Base-by-base conservation (phyloP, 2,888 invertebrate genomes). In the Ectemnius lituratus region DNA sequence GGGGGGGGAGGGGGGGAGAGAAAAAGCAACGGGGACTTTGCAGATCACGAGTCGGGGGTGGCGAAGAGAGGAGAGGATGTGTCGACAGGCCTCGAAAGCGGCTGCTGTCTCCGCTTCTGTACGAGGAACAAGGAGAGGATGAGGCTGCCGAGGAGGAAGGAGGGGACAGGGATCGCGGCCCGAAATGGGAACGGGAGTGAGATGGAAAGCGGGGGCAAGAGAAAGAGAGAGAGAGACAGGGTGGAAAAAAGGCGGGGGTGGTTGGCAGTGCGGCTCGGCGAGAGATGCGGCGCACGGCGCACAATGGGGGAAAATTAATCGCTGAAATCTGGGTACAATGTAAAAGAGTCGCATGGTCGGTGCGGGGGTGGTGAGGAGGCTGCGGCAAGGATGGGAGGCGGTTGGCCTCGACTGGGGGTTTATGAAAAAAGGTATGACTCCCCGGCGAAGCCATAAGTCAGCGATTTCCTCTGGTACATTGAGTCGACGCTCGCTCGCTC, bases 381-480 rank as follows among this genome's bases (percentile, higher is more conserved):
- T 11, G 37, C 1, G 11, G 37, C 37, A 11, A 8, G 37, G 37
- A 8, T 11, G 37, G 37, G 37, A 8, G 11, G 37, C 11, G 37
- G 37, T 37, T 37, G 37, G 37, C 37, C 37, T 84, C 81, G 82
- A 84, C 82, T 82, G 80, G 82, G 73, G 82, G 83, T 86, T 87
- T 88, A 87, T 87, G 86, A 88, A 88, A 88, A 86, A 87, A 85
- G 87, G 87, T 88, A 88, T 85, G 88, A 88, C 87, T 87, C 81
- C 81, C 85, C 83, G 85, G 82, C 81, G 84, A 86, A 88, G 83
- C 88, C 90, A 90, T 90, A 90, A 90, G 90, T 90, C 90, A 90
- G 90, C 90, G 88, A 90, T 90, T 90, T 89, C 85, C 85, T 89
- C 87, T 87, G 87, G 85, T 89, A 90, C 90, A 90, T 90, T 90